These are phyloP conservation scores for Lepidurus packardi DNA, from an alignment of 1,140 invertebrate genomes.

Conservation along the genomic window DNA sequence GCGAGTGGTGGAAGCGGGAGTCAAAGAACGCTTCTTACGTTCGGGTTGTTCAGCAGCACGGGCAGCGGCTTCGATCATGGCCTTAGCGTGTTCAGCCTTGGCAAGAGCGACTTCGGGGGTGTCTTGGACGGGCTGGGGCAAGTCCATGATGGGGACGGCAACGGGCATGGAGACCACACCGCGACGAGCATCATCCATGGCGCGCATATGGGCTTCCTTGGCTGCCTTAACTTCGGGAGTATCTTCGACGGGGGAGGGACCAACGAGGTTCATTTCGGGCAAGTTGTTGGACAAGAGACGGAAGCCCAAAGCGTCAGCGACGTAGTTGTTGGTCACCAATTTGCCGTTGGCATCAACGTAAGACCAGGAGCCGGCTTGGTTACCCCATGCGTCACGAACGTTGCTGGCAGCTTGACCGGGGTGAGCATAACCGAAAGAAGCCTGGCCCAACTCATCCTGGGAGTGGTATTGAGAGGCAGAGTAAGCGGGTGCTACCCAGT, in stretches of 20 bases:
- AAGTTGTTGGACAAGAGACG: constrained; percentile 39
- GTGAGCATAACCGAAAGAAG: constrained; percentile 38
- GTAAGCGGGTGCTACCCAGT: constrained; percentile 25
- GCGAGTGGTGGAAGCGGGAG: too few species aligned
- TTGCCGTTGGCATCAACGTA: constrained; percentile 44
- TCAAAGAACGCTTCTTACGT: constrained; percentile 26
- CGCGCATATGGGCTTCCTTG: constrained; percentile 30
- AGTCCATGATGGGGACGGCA: constrained; percentile 17
- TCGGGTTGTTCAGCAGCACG: constrained; percentile 3
- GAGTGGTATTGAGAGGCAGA: constrained; percentile 38
- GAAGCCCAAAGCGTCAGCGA: constrained; percentile 40
- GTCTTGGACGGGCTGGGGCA: constrained; percentile 30
- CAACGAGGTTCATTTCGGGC: constrained; percentile 33
- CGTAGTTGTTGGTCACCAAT: constrained; percentile 42
- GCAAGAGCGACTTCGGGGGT: constrained; percentile 32
- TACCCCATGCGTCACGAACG: constrained; percentile 40
- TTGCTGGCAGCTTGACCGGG: constrained; percentile 39
- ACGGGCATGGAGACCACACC: neutral
- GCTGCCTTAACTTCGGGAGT: constrained; percentile 31
- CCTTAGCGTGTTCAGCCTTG: constrained; percentile 37
- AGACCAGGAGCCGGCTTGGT: constrained; percentile 44
- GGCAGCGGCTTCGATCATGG: constrained; percentile 36
- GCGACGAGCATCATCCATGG: constrained; percentile 24
- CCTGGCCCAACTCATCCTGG: constrained; percentile 39
- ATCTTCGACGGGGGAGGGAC: constrained; percentile 28